Conservation (phyloP, 2,113 vertebrate genomes). For the Corapipo altera region DNA sequence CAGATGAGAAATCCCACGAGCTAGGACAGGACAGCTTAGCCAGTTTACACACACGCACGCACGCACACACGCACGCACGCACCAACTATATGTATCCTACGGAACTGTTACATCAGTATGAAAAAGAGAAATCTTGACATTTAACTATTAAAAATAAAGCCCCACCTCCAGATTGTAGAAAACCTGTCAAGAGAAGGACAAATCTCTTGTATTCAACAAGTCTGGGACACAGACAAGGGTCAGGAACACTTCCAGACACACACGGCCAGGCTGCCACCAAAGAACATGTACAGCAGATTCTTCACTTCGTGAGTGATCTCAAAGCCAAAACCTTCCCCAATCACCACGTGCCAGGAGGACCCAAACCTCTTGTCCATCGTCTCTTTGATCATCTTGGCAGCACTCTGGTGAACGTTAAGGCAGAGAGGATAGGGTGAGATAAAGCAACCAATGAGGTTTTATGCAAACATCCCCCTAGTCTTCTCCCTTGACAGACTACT, state of each 20-base stretch:
- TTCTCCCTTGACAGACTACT: background rate
- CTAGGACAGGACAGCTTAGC: background rate
- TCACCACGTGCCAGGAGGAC: constrained; percentile 98
- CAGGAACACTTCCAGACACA: constrained; percentile 99
- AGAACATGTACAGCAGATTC: constrained; percentile 98
- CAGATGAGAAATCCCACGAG: background rate
- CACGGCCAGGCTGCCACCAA: constrained; percentile 91
- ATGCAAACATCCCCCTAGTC: background rate
- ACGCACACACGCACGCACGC: background rate
- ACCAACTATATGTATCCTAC: background rate
- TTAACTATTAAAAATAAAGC: constrained; percentile 58
- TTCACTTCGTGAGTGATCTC: constrained; percentile 97
- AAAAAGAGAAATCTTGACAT: background rate
- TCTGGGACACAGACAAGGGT: constrained; percentile 23
- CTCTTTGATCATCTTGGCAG: constrained; percentile 99
- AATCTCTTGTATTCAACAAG: background rate
- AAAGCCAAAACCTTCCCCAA: constrained; percentile 94
- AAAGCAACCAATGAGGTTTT: background rate
- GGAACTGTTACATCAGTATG: constrained; percentile 11
- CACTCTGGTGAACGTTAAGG: constrained; percentile 75
- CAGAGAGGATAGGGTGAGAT: background rate
- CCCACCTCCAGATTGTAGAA: constrained; percentile 54
- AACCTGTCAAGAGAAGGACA: constrained; percentile 31
- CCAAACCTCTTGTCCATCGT: constrained; percentile 99
- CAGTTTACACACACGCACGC: background rate